Percentiles rank a stretch among this genome's conserved stretches.
Evolutionary conservation across 2,113 vertebrate species (phyloP).

Genomic region (Alethe diademata): DNA sequence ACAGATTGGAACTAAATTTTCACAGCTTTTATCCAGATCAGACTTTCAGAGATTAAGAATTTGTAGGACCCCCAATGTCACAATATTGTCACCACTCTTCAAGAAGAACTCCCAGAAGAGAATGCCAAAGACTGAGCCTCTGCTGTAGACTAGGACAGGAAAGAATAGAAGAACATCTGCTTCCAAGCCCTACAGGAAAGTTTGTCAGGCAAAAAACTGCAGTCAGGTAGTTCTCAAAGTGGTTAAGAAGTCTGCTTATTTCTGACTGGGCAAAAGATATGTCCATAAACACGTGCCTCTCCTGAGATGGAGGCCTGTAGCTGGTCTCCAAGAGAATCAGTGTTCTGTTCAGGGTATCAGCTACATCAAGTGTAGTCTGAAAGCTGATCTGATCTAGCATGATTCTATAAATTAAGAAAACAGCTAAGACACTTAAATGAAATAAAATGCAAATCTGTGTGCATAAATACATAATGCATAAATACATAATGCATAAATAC

Average conservation of each 20-base stretch:
- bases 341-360: neutral
- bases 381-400: neutral
- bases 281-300: neutral
- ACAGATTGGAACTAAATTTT: neutral
- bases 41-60: neutral
- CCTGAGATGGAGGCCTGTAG: neutral
- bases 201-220: neutral
- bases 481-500: neutral
- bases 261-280: neutral
- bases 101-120: neutral
- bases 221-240: neutral
- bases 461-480: neutral
- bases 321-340: neutral
- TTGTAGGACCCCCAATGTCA: neutral
- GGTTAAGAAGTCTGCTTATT: neutral
- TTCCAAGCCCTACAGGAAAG: neutral
- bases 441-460: neutral
- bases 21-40: neutral
- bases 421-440: neutral
- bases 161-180: neutral
- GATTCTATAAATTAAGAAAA: neutral
- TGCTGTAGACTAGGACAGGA: neutral
- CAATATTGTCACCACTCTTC: neutral
- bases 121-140: neutral
- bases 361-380: neutral